Base-by-base conservation (phyloP, 2,888 invertebrate species). In the Drosophila cognata region DNA sequence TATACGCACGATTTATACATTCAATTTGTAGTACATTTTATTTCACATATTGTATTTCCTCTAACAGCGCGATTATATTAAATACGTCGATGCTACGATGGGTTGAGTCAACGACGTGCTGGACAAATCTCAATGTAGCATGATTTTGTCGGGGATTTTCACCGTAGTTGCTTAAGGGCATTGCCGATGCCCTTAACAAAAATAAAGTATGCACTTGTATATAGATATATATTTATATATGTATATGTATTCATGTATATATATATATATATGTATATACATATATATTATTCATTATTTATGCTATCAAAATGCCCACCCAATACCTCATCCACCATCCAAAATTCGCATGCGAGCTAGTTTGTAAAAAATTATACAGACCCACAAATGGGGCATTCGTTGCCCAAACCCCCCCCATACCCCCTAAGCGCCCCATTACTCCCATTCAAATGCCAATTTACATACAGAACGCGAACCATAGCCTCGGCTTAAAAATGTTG, bases 71-170 rank as follows among this genome's bases (percentile, higher is more conserved):
- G 64, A 67, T 67, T 70, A 73, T 70, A 56, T 43, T 51, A 41
- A 43, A 51, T 41, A 38, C 36, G 28, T 56, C 21, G n/a, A 41
- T 57, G 48, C 36, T 62, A 70, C 55, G 55, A 50, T 48, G 55
- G 55, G 38, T 55, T 31, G 51, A 51, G 56, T 68, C 71, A 68
- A 68, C 75, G 81, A 73, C 85, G 90, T 89, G 85, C 67, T 85
- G 85, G 85, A 90, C 82, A 85, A 90, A 85, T 89, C 81, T 85
- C 85, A 90, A 90, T 90, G 81, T 84, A 67, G 84, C 85, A 85
- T 85, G 85, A 87, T 86, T 90, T 79, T 90, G 84, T 46, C 52
- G 38, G 25, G 35, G 35, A 25, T 57, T 68, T 71, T 59, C 38
- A 36, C 56, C 33, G 38, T 50, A 55, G 55, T 43, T 57, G 56